Percentiles rank a stretch among this genome's conserved stretches.
These are phyloP conservation scores for Aphidoletes aphidimyza DNA, from an alignment of 2,888 invertebrate species.

Conservation along the genomic window DNA sequence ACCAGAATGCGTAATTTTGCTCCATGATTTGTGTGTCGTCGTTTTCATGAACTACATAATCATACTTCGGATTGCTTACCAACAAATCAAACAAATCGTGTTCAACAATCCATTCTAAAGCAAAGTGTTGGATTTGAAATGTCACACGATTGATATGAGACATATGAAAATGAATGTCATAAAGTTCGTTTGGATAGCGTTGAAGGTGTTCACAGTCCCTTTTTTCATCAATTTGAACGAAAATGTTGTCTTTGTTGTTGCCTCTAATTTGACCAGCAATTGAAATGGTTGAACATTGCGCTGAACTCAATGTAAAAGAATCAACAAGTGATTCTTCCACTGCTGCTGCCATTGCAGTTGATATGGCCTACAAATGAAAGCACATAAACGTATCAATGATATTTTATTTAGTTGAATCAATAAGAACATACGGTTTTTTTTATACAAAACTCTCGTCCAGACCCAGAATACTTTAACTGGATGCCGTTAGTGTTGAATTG, in stretches of 20 bases:
- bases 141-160: not conserved
- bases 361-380: not conserved
- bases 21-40: not conserved
- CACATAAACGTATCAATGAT: not conserved
- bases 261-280: not conserved
- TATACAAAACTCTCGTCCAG: not conserved
- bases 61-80: not conserved
- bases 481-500: not conserved
- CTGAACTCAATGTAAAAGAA: not conserved
- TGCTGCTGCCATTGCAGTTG: not conserved
- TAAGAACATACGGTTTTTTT: not conserved
- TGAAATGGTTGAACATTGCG: not conserved
- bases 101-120: not conserved
- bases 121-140: not conserved
- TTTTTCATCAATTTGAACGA: not conserved
- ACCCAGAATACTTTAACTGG: not conserved
- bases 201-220: not conserved
- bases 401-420: not conserved
- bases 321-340: not conserved
- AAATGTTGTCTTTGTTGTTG: not conserved
- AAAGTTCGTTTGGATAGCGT: not conserved
- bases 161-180: not conserved
- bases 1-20: not conserved
- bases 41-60: too few relatives aligned
- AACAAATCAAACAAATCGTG: not conserved